phyloP scores from a whole-genome alignment of 2,888 invertebrate species.

The Vannuccia rotundouncinata region DNA sequence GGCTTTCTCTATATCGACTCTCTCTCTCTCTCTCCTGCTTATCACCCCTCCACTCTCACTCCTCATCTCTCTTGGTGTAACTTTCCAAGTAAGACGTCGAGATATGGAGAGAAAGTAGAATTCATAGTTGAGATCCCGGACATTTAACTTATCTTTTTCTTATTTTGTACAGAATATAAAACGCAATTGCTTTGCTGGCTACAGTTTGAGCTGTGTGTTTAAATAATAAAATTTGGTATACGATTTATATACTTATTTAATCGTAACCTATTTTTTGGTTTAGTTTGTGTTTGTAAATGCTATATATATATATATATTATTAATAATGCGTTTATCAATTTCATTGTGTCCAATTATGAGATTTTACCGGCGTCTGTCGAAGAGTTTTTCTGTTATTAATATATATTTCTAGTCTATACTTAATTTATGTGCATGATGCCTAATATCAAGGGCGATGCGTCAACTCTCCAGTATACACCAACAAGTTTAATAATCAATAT shows the following conservation, averaged over 20 bases:
- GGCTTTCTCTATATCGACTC: no score
- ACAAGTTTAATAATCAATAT: no score
- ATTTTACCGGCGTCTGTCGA: background rate
- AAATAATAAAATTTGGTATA: no score
- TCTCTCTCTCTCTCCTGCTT: background rate
- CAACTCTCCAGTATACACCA: background rate
- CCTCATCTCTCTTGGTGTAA: background rate
- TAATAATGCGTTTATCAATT: background rate
- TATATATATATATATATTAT: background rate
- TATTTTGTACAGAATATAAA: background rate
- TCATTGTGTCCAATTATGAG: conserved; percentile 14
- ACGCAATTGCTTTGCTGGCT: background rate
- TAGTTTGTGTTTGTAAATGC: background rate
- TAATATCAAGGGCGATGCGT: background rate
- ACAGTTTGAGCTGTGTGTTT: background rate
- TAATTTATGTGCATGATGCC: no score
- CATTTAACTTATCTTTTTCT: no score
- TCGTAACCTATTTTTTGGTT: no score
- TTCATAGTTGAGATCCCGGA: no score
- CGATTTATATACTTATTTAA: no score
- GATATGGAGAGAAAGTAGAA: no score
- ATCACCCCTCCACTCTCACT: background rate
- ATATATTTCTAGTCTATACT: conserved; percentile 7
- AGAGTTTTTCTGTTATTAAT: conserved; percentile 3
- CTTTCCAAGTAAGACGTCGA: no score